phyloP scores from a whole-genome alignment of 2,113 vertebrate species.

The Eira barbara region DNA sequence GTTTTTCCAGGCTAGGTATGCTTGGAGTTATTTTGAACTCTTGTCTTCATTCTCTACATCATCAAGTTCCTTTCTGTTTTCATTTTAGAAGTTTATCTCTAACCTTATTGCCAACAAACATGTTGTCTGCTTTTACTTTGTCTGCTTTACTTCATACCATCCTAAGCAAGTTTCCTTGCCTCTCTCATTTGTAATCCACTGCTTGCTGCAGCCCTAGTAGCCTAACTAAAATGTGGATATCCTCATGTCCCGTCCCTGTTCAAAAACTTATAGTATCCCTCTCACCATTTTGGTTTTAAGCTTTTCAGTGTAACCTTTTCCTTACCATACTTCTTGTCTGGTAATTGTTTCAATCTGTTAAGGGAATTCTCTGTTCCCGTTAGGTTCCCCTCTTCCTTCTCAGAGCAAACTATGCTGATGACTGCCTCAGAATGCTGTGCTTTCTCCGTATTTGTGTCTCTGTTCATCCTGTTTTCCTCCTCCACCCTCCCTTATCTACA shows the following conservation, averaged over 20 bases:
- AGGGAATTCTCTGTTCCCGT: not conserved
- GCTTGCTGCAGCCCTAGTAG: not conserved
- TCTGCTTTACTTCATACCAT: slow-evolving; percentile 3
- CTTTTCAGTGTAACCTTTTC: not conserved
- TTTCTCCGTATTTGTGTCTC: not conserved
- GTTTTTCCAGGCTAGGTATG: not conserved
- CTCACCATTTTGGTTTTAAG: not conserved
- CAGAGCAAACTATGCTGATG: not conserved
- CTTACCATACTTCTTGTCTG: not conserved
- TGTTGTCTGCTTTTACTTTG: slow-evolving; percentile 15
- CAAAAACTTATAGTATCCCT: not conserved
- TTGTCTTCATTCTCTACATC: slow-evolving; percentile 21
- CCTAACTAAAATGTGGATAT: slow-evolving; percentile 39
- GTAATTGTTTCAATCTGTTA: not conserved
- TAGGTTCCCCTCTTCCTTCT: not conserved
- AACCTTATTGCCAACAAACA: not conserved
- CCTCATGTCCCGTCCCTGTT: not conserved
- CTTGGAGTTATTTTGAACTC: not conserved
- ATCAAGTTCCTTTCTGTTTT: slow-evolving; percentile 18
- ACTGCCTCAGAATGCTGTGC: not conserved
- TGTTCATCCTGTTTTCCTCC: not conserved
- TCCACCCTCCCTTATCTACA: not conserved
- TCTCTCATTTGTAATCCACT: slow-evolving; percentile 7
- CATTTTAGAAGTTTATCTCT: slow-evolving; percentile 21
- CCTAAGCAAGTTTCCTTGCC: not conserved